Evolutionary conservation across 2,888 invertebrate genomes (phyloP).

Genomic region (Anoplius nigerrimus): DNA sequence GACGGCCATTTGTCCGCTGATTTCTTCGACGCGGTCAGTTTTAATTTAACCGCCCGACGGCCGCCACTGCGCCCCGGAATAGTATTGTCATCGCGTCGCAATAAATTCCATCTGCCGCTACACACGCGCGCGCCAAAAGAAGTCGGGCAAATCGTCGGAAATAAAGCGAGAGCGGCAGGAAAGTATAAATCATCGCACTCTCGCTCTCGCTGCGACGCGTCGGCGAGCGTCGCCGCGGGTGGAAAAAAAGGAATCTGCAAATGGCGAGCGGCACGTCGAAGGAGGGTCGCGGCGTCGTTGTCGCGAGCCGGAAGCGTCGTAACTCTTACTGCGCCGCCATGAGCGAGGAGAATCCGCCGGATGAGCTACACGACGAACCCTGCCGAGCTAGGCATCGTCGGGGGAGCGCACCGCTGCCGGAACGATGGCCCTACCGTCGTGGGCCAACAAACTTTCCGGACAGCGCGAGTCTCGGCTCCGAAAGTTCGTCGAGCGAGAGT

Average conservation of each 20-base stretch:
- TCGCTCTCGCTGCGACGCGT: no score
- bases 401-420: conserved; percentile 8
- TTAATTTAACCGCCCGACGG: conserved; percentile 17
- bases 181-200: conserved; percentile 4
- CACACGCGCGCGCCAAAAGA: not conserved
- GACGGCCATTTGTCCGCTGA: conserved; percentile 20
- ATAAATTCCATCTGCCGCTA: no score
- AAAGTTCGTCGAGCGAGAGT: conserved; percentile 49
- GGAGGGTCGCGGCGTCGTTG: not conserved
- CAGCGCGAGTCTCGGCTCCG: conserved; percentile 52
- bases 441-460: conserved; percentile 23
- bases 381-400: conserved; percentile 8
- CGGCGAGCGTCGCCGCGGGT: not conserved
- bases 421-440: not conserved
- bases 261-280: not conserved
- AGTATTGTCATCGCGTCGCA: not conserved
- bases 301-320: conserved; percentile 54
- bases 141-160: not conserved
- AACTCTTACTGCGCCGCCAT: conserved; percentile 64
- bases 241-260: not conserved
- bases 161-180: not conserved
- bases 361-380: not conserved
- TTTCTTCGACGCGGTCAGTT: conserved; percentile 33
- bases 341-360: conserved; percentile 45
- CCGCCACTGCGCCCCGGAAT: not conserved